Evolutionary conservation across 2,888 invertebrate genomes (phyloP).

Genomic region (Unio pictorum): DNA sequence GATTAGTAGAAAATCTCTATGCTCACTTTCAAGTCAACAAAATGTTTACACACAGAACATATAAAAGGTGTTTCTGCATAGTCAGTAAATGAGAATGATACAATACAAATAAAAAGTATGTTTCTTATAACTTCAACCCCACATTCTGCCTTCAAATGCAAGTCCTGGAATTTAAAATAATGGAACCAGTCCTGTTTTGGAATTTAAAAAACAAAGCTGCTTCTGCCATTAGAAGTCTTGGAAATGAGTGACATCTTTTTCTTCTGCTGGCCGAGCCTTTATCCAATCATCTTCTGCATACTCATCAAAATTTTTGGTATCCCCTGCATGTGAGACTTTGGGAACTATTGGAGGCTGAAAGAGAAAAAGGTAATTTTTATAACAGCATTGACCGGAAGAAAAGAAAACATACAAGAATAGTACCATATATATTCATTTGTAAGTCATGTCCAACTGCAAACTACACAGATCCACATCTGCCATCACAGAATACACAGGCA

Average conservation of each 20-base stretch:
- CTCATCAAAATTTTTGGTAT: slow-evolving; percentile 95
- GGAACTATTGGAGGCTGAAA: slow-evolving; percentile 93
- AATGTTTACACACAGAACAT: no score
- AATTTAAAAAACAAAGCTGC: background rate
- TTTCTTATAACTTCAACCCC: no score
- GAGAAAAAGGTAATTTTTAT: slow-evolving; percentile 7
- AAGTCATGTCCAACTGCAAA: no score
- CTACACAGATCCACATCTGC: no score
- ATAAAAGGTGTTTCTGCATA: no score
- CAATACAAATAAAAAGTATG: no score
- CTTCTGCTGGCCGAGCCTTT: slow-evolving; percentile 43
- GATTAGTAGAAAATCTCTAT: no score
- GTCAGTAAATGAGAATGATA: no score
- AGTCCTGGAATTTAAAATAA: background rate
- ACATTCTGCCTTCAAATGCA: no score
- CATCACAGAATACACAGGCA: no score
- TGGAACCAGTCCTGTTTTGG: background rate
- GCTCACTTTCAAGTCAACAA: no score
- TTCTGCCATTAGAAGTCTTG: slow-evolving; percentile 37
- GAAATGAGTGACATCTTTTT: slow-evolving; percentile 48
- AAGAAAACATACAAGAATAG: background rate
- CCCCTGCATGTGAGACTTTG: slow-evolving; percentile 90
- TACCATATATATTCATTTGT: no score
- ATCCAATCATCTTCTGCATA: slow-evolving; percentile 79
- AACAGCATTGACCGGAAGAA: background rate